Evolutionary conservation across 2,797 vertebrate genomes (phyloP).

Genomic region (Enteromius trimaculatus): DNA sequence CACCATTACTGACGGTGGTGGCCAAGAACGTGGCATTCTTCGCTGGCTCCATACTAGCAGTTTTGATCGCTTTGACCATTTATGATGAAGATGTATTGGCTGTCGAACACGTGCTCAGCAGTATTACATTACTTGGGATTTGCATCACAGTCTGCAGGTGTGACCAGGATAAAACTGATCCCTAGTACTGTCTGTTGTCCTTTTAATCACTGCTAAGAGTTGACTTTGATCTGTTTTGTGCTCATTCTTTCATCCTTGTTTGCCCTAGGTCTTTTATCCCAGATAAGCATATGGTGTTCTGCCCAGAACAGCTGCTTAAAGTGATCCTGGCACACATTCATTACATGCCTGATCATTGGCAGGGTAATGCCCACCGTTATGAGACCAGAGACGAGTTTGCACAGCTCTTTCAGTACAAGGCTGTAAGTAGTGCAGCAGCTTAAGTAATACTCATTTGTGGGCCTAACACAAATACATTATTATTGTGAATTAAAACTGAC

Average conservation of each 20-base stretch:
- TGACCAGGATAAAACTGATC: neutral
- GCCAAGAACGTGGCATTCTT: conserved; percentile 98
- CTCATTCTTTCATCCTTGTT: neutral
- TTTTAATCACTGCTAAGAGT: neutral
- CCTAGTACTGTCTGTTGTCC: neutral
- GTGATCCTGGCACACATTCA: conserved; percentile 97
- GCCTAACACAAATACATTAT: neutral
- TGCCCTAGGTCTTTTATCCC: conserved; percentile 93
- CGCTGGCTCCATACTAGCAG: conserved; percentile 94
- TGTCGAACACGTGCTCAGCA: conserved; percentile 94
- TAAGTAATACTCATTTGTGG: neutral
- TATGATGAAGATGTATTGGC: conserved; percentile 96
- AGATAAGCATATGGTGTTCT: conserved; percentile 96
- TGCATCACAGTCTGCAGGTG: conserved; percentile 95
- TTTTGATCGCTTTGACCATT: conserved; percentile 97
- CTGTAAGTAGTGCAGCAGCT: conserved; percentile 81
- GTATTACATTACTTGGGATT: conserved; percentile 93
- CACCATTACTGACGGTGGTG: conserved; percentile 90
- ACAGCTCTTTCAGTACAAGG: conserved; percentile 99
- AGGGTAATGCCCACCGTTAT: conserved; percentile 94
- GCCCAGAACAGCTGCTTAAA: conserved; percentile 95
- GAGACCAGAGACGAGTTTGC: conserved; percentile 97
- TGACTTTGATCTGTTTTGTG: neutral
- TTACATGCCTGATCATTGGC: conserved; percentile 99
- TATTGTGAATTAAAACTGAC: neutral